These are phyloP conservation scores for Calosoma granatense DNA, from an alignment of 1,140 invertebrate genomes.

Conservation along the genomic window DNA sequence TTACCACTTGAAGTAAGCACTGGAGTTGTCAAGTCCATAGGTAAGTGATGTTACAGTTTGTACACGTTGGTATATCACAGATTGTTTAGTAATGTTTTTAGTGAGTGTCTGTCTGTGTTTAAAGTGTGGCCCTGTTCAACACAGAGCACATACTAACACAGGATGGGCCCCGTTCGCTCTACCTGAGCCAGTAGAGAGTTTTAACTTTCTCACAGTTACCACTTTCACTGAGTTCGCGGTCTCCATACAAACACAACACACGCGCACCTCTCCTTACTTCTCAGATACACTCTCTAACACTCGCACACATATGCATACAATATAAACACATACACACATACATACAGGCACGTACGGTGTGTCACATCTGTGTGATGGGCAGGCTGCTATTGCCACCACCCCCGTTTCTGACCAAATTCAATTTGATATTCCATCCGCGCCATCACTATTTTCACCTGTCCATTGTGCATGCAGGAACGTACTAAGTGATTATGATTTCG, in stretches of 20 bases:
- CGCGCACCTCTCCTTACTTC: too few species aligned
- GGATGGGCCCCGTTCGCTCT: constrained; percentile 10
- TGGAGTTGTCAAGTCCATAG: too few species aligned
- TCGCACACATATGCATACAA: too few species aligned
- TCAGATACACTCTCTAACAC: too few species aligned
- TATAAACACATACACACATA: too few species aligned
- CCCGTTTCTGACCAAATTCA: too few species aligned
- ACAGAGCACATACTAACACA: background rate
- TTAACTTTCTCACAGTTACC: constrained; percentile 28
- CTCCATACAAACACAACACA: background rate
- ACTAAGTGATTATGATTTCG: background rate
- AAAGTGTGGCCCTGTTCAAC: background rate
- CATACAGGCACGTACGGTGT: background rate
- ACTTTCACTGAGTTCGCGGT: constrained; percentile 25
- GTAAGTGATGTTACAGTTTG: too few species aligned
- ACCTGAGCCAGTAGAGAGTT: constrained; percentile 26
- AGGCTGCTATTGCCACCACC: background rate
- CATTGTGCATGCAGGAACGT: background rate
- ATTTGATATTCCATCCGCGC: background rate
- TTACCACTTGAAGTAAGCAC: too few species aligned
- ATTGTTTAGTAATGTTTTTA: background rate
- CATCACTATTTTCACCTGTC: background rate
- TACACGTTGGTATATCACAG: constrained; percentile 11
- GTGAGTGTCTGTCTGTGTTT: background rate
- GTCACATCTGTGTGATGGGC: background rate